Conservation (phyloP, 2,113 vertebrate species). For the Pithys albifrons region DNA sequence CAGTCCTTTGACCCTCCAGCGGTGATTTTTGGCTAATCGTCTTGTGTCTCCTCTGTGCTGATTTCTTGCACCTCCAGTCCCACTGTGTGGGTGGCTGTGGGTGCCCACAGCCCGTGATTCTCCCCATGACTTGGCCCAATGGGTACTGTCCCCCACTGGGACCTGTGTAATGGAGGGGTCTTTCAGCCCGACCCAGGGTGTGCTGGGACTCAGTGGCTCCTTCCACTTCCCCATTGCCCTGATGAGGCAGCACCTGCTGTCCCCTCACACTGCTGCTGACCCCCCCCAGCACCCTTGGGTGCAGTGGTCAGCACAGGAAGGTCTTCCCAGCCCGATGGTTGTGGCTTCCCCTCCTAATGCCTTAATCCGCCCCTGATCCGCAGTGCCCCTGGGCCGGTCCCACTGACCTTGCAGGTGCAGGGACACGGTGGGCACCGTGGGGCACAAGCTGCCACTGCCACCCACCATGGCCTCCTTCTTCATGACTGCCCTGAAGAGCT, state of each 20-base stretch:
- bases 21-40: background rate
- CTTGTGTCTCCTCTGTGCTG: background rate
- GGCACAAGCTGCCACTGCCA: background rate
- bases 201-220: rapidly evolving
- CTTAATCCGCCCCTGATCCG: constrained; percentile 77
- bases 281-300: background rate
- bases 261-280: rapidly evolving
- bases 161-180: rapidly evolving
- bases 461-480: constrained; percentile 69
- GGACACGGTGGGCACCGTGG: background rate
- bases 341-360: constrained; percentile 72
- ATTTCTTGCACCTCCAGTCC: background rate
- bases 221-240: background rate
- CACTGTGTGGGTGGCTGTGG: background rate
- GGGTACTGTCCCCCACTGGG: background rate
- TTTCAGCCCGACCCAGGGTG: background rate
- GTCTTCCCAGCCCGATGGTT: background rate
- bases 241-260: background rate
- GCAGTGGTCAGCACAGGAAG: background rate
- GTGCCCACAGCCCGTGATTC: rapidly evolving
- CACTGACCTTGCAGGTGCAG: constrained; percentile 53
- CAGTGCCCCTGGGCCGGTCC: constrained; percentile 47
- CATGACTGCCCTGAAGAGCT: constrained; percentile 60
- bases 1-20: background rate
- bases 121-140: rapidly evolving